Base-by-base conservation (phyloP, 92 coral and sea anemone species). In the Zoanthus gigantus region DNA sequence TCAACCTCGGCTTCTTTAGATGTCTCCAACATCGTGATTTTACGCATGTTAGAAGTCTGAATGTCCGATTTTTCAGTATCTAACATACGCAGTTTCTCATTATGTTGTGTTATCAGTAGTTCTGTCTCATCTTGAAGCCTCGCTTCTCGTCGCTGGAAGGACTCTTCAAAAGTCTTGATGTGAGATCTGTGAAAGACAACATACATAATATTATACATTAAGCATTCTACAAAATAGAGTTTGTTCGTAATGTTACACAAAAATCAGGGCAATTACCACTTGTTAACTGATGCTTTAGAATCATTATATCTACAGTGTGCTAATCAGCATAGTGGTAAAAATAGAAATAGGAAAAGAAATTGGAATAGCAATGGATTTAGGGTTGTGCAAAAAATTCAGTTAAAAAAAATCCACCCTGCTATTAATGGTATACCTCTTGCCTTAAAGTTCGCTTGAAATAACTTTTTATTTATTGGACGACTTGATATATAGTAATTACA, bases 91-190 rank as follows among this genome's bases (percentile, higher is more conserved):
- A 95, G 46, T 58, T 91, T 91, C 71, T 97, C 99, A 53, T 90
- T 94, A 81, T 94, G 93, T 88, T 97, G 95, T 9, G 80, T 45
- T 54, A 92, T 89, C 52, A 96, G 94, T 9, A 94, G 86, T 53
- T 97, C 98, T 16, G 95, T 92, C 66, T 97, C 99, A 85, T 97
- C 99, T 74, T 91, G 91, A 17, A 95, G 95, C 50, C 99, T 90
- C 18, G 90, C 89, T 87, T 97, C 98, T 10, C 99, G 98, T 15
- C 98, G 98, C 56, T 91, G 95, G 90, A 89, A 97, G 54, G 98
- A 95, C 37, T 95, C 99, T 76, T 97, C 99, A 54, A 95, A 37
- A 29, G 98, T 90, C 79, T 97, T 92, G 53, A 97, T 90, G 72
- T 96, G 99, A 6, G 92, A 92, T 53, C 99, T 97, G 60, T 58